Evolutionary conservation across 2,797 vertebrate species (phyloP).

Genomic region (Epinephelus malabaricus): DNA sequence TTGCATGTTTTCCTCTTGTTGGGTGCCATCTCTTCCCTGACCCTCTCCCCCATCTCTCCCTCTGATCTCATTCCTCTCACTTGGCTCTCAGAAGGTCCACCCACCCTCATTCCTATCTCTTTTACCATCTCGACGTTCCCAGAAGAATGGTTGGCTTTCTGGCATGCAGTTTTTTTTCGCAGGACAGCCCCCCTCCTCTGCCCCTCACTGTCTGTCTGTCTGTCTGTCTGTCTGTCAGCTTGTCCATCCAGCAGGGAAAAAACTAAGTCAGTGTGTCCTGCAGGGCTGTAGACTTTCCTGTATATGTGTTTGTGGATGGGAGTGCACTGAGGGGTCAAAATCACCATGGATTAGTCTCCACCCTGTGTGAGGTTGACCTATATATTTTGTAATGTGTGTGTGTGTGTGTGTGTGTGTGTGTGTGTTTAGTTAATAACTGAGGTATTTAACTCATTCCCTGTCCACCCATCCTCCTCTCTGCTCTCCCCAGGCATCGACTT

Average conservation of each 20-base stretch:
- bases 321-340: constrained; percentile 32
- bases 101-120: constrained; percentile 81
- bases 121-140: constrained; percentile 74
- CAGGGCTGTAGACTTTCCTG: constrained; percentile 9
- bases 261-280: no score
- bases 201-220: constrained; percentile 26
- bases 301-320: constrained; percentile 24
- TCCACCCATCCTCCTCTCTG: background rate
- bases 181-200: constrained; percentile 39
- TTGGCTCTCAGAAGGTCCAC: constrained; percentile 71
- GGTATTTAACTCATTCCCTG: constrained; percentile 58
- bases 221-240: constrained; percentile 5
- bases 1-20: background rate
- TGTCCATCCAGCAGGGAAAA: constrained; percentile 49
- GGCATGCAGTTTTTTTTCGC: constrained; percentile 47
- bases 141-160: constrained; percentile 64
- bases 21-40: constrained; percentile 39
- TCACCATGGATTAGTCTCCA: constrained; percentile 37
- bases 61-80: constrained; percentile 75
- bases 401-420: constrained; percentile 15
- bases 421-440: constrained; percentile 33
- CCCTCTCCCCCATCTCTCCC: constrained; percentile 52
- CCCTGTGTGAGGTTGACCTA: constrained; percentile 60
- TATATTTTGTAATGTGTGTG: constrained; percentile 52
- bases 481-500: constrained; percentile 91